Evolutionary conservation across 2,797 vertebrate genomes (phyloP).

Genomic region (Knipowitschia caucasica): DNA sequence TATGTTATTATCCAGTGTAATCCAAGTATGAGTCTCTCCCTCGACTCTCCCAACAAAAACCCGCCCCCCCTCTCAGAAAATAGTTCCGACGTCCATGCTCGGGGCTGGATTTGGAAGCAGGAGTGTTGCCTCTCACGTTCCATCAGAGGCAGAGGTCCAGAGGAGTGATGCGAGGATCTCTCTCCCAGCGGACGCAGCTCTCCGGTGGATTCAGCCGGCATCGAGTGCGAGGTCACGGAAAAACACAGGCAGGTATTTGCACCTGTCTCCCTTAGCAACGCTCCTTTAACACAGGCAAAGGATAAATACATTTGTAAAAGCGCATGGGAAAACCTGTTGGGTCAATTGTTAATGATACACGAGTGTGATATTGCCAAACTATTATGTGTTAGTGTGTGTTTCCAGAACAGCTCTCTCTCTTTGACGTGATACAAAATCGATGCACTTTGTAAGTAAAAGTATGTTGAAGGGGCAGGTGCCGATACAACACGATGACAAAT

Average conservation of each 20-base stretch:
- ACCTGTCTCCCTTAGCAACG: conserved; percentile 27
- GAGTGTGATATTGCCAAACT: neutral
- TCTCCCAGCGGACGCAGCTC: conserved; percentile 22
- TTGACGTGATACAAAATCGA: no score
- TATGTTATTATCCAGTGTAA: no score
- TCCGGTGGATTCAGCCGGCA: conserved; percentile 27
- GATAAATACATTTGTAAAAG: neutral
- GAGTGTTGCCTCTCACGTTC: conserved; percentile 47
- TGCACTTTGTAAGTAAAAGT: no score
- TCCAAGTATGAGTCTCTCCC: no score
- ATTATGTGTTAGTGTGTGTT: neutral
- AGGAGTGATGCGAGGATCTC: conserved; percentile 29
- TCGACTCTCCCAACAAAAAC: no score
- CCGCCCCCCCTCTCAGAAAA: no score
- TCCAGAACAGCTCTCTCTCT: no score
- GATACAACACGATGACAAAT: no score
- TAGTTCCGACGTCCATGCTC: no score
- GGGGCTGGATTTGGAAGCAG: conserved; percentile 41
- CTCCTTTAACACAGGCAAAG: conserved; percentile 7
- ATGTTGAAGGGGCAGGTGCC: no score
- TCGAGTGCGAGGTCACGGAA: conserved; percentile 30
- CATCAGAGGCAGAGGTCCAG: conserved; percentile 54
- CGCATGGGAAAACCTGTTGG: neutral
- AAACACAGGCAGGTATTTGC: conserved; percentile 14
- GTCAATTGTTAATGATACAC: neutral